These are phyloP conservation scores for Tor tambroides DNA, from an alignment of 2,113 vertebrate genomes.

Conservation along the genomic window DNA sequence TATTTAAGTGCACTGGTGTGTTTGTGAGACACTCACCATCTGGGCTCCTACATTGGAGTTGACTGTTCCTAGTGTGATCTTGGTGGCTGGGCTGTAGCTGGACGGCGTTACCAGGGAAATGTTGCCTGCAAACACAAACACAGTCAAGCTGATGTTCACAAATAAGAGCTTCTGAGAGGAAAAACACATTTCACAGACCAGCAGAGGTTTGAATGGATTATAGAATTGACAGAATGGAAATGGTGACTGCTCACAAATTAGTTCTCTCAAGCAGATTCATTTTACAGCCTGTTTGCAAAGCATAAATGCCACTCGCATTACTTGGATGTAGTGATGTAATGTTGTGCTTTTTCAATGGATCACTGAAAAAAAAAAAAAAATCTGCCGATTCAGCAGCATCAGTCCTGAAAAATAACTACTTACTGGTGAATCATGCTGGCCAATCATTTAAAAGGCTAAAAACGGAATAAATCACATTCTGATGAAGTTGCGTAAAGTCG, in stretches of 20 bases:
- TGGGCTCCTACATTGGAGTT: conserved; percentile 63
- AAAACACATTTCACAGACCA: neutral
- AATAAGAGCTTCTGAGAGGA: neutral
- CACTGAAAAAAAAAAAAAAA: neutral
- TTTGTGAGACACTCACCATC: conserved; percentile 57
- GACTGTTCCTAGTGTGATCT: conserved; percentile 62
- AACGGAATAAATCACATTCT: neutral
- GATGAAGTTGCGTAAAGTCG: neutral
- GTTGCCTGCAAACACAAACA: conserved; percentile 56
- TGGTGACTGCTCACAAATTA: neutral
- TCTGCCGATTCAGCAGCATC: neutral
- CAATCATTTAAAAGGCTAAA: neutral
- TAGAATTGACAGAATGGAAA: neutral
- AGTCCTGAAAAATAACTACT: neutral
- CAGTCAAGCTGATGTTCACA: neutral
- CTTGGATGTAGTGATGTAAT: neutral
- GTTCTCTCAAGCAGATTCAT: neutral
- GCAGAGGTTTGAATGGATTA: neutral
- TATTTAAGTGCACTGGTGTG: neutral
- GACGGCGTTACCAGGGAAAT: conserved; percentile 59
- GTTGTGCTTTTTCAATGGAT: neutral
- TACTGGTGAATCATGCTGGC: neutral
- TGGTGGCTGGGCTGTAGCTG: conserved; percentile 58
- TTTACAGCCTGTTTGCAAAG: neutral
- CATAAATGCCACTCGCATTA: neutral